These are phyloP conservation scores for Mionectes olivaceus DNA, from an alignment of 2,797 vertebrate species.

Conservation along the genomic window DNA sequence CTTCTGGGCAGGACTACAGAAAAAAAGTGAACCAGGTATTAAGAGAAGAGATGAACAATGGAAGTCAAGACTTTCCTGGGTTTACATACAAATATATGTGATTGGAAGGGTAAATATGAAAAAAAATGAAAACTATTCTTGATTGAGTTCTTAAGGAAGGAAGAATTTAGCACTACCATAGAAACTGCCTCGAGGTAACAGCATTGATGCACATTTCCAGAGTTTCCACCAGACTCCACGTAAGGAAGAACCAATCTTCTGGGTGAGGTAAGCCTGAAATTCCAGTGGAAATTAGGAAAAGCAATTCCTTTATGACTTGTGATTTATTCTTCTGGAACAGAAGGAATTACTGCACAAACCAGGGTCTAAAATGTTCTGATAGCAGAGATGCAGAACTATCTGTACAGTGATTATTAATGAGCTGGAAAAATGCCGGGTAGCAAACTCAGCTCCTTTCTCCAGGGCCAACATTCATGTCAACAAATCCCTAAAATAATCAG, in stretches of 20 bases:
- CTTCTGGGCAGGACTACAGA: not conserved
- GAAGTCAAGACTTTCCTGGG: not conserved
- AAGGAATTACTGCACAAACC: not conserved
- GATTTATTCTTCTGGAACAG: not conserved
- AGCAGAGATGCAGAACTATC: not conserved
- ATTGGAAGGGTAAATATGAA: not conserved
- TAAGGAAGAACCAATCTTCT: not conserved
- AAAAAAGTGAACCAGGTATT: not conserved
- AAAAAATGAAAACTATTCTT: not conserved
- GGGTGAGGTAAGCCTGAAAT: not conserved
- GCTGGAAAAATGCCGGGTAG: not conserved
- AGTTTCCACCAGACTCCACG: not conserved
- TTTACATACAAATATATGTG: not conserved
- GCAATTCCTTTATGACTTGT: not conserved
- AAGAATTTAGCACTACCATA: not conserved
- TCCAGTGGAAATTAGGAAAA: not conserved
- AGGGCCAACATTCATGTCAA: not conserved
- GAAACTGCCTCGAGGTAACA: not conserved
- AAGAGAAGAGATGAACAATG: not conserved
- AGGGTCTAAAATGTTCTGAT: not conserved
- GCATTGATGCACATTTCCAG: not conserved
- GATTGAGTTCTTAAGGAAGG: not conserved
- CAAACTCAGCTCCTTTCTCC: not conserved
- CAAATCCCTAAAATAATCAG: not conserved
- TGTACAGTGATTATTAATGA: slow-evolving; percentile 4